phyloP scores from a whole-genome alignment of 2,113 vertebrate genomes.

The Campylomormyrus tamandua region DNA sequence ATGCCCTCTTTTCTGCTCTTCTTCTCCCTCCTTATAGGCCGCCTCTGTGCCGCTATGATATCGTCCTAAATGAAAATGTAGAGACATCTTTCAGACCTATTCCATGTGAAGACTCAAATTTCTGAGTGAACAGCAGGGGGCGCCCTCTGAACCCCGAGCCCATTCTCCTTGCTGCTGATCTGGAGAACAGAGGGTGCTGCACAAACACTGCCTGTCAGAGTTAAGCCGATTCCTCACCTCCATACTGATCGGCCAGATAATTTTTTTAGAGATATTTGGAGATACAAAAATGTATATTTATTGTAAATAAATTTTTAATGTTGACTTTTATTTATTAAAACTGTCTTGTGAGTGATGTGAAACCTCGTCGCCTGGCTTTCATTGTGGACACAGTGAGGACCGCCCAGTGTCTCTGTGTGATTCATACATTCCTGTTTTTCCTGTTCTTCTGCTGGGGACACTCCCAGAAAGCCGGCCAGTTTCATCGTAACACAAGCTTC shows the following conservation, averaged over 20 bases:
- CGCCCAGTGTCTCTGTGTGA: neutral
- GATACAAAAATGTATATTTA: neutral
- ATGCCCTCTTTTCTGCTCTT: neutral
- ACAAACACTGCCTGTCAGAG: neutral
- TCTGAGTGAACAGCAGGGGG: slow-evolving; percentile 40
- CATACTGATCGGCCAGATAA: neutral
- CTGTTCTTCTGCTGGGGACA: neutral
- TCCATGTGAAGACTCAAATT: slow-evolving; percentile 58
- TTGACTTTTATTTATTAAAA: neutral
- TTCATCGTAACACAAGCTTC: neutral
- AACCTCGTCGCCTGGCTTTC: neutral
- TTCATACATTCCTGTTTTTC: neutral
- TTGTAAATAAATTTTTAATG: neutral
- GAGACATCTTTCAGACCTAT: slow-evolving; percentile 66
- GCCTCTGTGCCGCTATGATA: slow-evolving; percentile 78
- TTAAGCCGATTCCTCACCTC: neutral
- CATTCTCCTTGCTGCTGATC: neutral
- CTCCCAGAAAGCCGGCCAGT: neutral
- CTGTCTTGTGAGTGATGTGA: neutral
- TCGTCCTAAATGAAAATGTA: slow-evolving; percentile 66
- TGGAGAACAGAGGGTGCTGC: neutral
- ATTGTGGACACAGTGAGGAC: neutral
- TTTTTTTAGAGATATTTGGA: neutral
- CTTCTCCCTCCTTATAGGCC: slow-evolving; percentile 48
- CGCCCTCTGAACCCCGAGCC: neutral